Evolutionary conservation across 2,888 invertebrate species (phyloP), one percentile per base, ranked within the genome.

Genomic region (Microctonus brassicae): DNA sequence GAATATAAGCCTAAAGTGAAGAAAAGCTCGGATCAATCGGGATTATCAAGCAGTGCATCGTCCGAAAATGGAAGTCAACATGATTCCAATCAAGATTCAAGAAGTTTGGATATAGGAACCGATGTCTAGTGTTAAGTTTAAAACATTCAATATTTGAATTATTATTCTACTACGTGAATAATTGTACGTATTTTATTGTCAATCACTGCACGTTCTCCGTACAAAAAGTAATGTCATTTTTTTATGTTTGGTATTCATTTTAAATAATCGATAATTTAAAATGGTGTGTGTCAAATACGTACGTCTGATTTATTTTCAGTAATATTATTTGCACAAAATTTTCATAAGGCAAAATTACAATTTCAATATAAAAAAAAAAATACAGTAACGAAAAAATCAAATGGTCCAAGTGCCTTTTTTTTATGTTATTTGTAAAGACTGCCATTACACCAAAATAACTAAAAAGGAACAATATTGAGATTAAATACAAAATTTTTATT

Each of bases 1-100:
- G 98, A 98, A 89, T 98, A 96, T 88, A 95, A 95, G 87, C 95
- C 95, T 78, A 96, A 96, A 80, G 83, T 83, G 67, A 87, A 87
- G 77, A 87, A 87, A 69, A 84, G 82, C 75, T 87, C 87, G 11
- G 89, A 89, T 72, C 88, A 88, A 69, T 88, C 88, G 13, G 88
- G 88, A 47, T 75, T 87, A 34, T 88, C 88, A 22, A 89, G 89
- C 80, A 89, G 88, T 78, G 88, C 88, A 33, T 88, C 88, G 13
- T 89, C 89, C 26, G 89, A 89, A 76, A 88, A 88, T 74, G 88
- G 88, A 64, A 89, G 88, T 77, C 89, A 89, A 72, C 89, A 89
- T 26, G 89, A 89, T 77, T 89, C 89, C 13, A 89, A 89, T 82
- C 87, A 88, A 71, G 89, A 89, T 77, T 88, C 88, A 10, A 84